These are phyloP conservation scores for Seriola aureovittata DNA, from an alignment of 2,113 vertebrate genomes.

Conservation along the genomic window DNA sequence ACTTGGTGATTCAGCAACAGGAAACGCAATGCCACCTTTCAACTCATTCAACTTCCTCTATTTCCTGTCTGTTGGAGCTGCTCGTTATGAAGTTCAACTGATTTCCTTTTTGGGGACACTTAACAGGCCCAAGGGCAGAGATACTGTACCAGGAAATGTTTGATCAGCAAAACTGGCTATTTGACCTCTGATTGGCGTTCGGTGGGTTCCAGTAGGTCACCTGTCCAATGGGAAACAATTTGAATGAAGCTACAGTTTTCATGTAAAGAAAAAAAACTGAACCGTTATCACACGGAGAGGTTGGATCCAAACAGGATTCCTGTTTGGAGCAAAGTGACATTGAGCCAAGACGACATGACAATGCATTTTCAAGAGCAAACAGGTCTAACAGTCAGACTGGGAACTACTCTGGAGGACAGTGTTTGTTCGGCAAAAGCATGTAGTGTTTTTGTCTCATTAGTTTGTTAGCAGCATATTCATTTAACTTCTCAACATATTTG, in stretches of 20 bases:
- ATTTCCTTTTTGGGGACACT: conserved; percentile 59
- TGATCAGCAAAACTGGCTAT: conserved; percentile 59
- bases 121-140: conserved; percentile 18
- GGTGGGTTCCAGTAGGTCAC: conserved; percentile 14
- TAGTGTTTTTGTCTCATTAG: neutral
- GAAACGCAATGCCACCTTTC: conserved; percentile 26
- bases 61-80: conserved; percentile 63
- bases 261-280: neutral
- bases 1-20: conserved; percentile 34
- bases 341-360: conserved; percentile 6
- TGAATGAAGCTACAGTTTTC: neutral
- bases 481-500: neutral
- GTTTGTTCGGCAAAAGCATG: no score
- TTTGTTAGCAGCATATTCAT: neutral
- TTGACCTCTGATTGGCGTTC: conserved; percentile 18
- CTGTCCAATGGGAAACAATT: neutral
- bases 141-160: conserved; percentile 70
- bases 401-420: no score
- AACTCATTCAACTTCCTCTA: conserved; percentile 59
- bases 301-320: conserved; percentile 6
- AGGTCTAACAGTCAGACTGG: neutral
- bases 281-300: neutral
- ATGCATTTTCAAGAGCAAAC: neutral
- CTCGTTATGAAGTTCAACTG: conserved; percentile 7
- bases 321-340: neutral